Evolutionary conservation across 1,140 invertebrate genomes (phyloP).

Genomic region (Ganaspis sp.): DNA sequence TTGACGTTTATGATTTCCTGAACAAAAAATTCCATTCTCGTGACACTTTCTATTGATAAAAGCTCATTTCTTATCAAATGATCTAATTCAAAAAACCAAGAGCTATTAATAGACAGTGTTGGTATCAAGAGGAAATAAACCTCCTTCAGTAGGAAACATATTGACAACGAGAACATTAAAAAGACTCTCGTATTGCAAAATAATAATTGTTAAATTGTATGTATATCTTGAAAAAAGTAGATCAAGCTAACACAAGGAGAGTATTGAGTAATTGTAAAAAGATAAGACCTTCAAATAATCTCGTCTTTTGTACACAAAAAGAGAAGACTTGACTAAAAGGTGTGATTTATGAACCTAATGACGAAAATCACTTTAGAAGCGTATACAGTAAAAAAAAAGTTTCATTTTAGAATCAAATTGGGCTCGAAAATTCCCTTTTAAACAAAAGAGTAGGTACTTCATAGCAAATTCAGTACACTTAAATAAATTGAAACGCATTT

Average conservation of each 20-base stretch:
- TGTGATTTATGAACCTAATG: not conserved
- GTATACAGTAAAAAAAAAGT: not conserved
- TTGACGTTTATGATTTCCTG: slow-evolving; percentile 9
- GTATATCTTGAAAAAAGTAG: not conserved
- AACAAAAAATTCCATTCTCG: slow-evolving; percentile 20
- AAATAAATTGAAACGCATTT: no score
- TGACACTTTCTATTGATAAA: slow-evolving; percentile 24
- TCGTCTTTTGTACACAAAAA: not conserved
- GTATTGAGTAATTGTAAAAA: slow-evolving; percentile 6
- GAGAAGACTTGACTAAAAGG: not conserved
- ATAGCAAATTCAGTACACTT: no score
- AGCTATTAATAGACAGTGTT: not conserved
- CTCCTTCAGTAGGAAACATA: slow-evolving; percentile 5
- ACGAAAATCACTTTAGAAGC: no score
- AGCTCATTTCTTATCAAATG: slow-evolving; percentile 1
- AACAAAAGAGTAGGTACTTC: no score
- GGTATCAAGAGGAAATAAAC: slow-evolving; percentile 16
- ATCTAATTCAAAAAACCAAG: slow-evolving; percentile 12
- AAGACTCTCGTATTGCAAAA: not conserved
- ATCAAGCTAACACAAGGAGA: slow-evolving; percentile 9
- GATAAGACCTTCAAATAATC: slow-evolving; percentile 27
- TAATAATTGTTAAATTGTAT: not conserved
- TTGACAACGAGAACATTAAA: not conserved
- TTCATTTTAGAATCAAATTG: not conserved
- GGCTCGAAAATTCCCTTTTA: no score